These are phyloP conservation scores for Liolophura sinensis DNA, from an alignment of 1,140 invertebrate species.

Conservation along the genomic window DNA sequence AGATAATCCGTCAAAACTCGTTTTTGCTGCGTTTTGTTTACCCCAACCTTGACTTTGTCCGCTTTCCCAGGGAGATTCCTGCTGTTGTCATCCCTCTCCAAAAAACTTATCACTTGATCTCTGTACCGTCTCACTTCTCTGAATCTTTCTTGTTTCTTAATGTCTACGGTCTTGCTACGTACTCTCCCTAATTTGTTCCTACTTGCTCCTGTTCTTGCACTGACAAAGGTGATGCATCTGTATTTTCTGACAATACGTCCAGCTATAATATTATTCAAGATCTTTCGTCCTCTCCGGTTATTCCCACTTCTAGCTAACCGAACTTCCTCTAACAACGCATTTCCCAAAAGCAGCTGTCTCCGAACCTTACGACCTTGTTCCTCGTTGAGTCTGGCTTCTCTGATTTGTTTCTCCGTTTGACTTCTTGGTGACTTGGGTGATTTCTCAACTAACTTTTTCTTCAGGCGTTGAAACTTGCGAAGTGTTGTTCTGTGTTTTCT, in stretches of 20 bases:
- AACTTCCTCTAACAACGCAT: too few relatives aligned
- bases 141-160: not conserved
- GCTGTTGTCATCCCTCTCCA: slow-evolving; percentile 19
- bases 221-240: not conserved
- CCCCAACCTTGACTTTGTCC: slow-evolving; percentile 1
- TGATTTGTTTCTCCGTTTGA: too few relatives aligned
- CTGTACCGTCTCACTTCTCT: not conserved
- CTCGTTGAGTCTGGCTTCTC: too few relatives aligned
- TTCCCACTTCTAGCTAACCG: too few relatives aligned
- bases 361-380: too few relatives aligned
- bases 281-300: too few relatives aligned
- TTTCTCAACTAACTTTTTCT: too few relatives aligned
- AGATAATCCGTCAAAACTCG: slow-evolving; percentile 10
- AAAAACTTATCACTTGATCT: slow-evolving; percentile 6
- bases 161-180: slow-evolving; percentile 1
- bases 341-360: too few relatives aligned
- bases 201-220: slow-evolving; percentile 5
- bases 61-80: slow-evolving; percentile 15
- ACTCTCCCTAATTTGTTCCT: not conserved
- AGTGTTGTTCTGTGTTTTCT: too few relatives aligned
- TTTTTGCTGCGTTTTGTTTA: slow-evolving; percentile 4
- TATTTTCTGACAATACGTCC: slow-evolving; percentile 13
- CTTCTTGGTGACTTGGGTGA: too few relatives aligned
- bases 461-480: too few relatives aligned
- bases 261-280: slow-evolving; percentile 13